These are phyloP conservation scores for Aldrovandia affinis DNA, from an alignment of 2,797 vertebrate species.

Conservation along the genomic window DNA sequence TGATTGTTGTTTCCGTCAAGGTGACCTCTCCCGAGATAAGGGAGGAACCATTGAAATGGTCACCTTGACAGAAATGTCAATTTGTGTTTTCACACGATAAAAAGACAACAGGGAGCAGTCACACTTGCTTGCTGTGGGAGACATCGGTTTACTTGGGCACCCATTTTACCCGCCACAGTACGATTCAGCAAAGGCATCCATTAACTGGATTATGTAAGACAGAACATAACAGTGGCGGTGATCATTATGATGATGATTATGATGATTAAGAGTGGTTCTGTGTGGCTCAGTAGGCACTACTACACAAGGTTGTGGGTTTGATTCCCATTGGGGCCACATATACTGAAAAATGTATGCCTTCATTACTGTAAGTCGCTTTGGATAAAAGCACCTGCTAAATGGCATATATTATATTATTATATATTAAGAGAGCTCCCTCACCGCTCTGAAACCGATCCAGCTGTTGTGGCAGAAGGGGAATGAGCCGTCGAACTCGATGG, in stretches of 20 bases:
- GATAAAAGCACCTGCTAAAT: too few species aligned
- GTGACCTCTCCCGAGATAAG: not conserved
- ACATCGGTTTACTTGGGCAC: not conserved
- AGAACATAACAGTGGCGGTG: not conserved
- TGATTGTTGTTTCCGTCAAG: not conserved
- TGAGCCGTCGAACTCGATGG: constrained; percentile 80
- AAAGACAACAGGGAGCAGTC: not conserved
- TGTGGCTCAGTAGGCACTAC: too few species aligned
- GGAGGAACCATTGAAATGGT: not conserved
- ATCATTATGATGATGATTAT: not conserved
- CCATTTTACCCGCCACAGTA: not conserved
- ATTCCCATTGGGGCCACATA: too few species aligned
- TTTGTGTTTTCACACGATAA: not conserved
- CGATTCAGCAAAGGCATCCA: not conserved
- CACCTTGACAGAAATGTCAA: not conserved
- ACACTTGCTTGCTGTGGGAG: not conserved
- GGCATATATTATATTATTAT: too few species aligned
- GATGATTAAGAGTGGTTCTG: not conserved
- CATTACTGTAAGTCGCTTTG: too few species aligned
- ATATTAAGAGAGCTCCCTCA: constrained; percentile 62
- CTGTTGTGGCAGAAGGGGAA: constrained; percentile 82
- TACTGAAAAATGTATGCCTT: too few species aligned
- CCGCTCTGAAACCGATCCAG: constrained; percentile 88
- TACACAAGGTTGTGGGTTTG: too few species aligned
- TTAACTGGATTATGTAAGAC: not conserved